A percentile compares a stretch with the other conserved stretches of the same genome.
Evolutionary conservation across 2,888 invertebrate species (phyloP).

Genomic region (Eumacrocentrus americanus): DNA sequence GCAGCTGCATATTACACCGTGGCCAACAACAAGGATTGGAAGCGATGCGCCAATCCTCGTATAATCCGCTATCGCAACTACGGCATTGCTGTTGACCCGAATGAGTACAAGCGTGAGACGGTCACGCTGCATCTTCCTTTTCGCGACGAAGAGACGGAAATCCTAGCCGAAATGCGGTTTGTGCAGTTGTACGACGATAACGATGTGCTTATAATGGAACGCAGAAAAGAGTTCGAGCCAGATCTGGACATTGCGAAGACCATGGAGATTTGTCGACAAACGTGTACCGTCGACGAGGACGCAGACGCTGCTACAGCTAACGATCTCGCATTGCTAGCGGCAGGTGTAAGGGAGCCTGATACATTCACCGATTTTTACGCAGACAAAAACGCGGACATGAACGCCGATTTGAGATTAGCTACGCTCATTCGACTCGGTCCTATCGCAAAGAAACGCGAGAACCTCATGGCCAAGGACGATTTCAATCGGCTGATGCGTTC

Average conservation of each 20-base stretch:
- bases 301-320: not conserved
- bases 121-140: constrained; percentile 52
- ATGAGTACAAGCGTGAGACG: constrained; percentile 48
- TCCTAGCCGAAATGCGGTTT: constrained; percentile 52
- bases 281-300: not conserved
- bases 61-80: constrained; percentile 56
- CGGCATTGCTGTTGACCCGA: constrained; percentile 47
- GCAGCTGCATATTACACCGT: constrained; percentile 52
- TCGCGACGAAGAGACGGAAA: constrained; percentile 1
- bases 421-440: constrained; percentile 33
- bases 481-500: constrained; percentile 34
- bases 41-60: constrained; percentile 37
- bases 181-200: constrained; percentile 36
- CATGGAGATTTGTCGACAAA: constrained; percentile 10
- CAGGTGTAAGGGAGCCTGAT: constrained; percentile 12
- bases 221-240: constrained; percentile 15
- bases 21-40: constrained; percentile 24
- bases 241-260: constrained; percentile 15
- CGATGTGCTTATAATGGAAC: constrained; percentile 5
- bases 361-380: constrained; percentile 33
- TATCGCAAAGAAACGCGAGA: constrained; percentile 37
- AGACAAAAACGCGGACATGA: constrained; percentile 33
- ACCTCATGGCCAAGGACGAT: constrained; percentile 34
- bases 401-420: constrained; percentile 36
- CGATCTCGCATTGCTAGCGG: not conserved